Percentiles rank a stretch among this genome's conserved stretches.
These are phyloP conservation scores for Cherax quadricarinatus DNA, from an alignment of 1,140 invertebrate species.

Conservation along the genomic window DNA sequence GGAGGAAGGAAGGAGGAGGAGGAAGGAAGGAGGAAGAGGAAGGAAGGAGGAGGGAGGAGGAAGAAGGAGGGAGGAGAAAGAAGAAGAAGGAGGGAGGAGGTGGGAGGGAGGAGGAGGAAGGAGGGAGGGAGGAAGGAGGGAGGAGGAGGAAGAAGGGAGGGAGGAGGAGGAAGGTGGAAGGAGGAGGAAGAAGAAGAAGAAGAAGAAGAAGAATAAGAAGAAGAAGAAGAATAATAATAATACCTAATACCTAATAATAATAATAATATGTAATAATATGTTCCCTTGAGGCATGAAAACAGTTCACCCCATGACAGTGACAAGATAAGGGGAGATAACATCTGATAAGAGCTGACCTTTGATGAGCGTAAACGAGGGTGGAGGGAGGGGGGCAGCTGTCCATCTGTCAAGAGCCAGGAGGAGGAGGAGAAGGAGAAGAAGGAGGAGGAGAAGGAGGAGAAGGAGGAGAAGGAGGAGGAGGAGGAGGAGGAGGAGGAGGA, in stretches of 20 bases:
- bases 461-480: neutral
- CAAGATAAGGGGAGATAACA: no score
- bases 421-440: neutral
- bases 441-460: constrained; percentile 4
- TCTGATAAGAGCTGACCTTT: no score
- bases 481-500: neutral
- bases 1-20: neutral
- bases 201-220: no score
- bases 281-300: no score
- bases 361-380: no score
- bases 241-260: no score
- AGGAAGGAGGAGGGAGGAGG: neutral
- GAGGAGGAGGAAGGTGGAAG: neutral
- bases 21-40: neutral
- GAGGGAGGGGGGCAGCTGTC: no score
- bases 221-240: no score
- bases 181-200: neutral
- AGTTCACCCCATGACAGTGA: no score
- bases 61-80: neutral
- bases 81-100: neutral
- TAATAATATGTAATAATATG: no score
- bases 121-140: neutral
- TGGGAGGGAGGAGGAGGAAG: neutral
- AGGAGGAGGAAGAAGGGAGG: neutral
- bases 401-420: no score